Conservation (phyloP, 2,113 vertebrate genomes). For the Rhizomys pruinosus region DNA sequence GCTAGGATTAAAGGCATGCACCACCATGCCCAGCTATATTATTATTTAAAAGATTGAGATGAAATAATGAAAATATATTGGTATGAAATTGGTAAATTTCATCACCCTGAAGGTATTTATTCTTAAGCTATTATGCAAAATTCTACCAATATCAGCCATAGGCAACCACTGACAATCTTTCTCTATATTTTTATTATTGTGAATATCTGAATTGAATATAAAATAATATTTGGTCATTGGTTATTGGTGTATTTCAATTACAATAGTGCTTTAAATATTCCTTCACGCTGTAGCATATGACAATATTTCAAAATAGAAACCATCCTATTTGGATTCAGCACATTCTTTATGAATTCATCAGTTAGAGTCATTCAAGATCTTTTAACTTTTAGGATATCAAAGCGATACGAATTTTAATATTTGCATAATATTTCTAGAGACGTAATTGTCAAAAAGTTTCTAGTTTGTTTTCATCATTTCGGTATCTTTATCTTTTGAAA, state of each 20-base stretch:
- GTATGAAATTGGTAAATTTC: background rate
- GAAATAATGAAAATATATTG: background rate
- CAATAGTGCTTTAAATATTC: background rate
- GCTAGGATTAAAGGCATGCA: no score
- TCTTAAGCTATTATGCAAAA: background rate
- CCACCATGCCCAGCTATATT: no score
- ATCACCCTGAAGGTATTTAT: background rate
- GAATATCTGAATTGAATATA: background rate
- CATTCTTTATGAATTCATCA: background rate
- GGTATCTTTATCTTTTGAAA: background rate
- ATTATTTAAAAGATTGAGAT: background rate
- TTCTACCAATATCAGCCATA: no score
- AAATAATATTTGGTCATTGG: no score
- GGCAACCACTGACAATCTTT: background rate
- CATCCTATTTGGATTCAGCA: background rate
- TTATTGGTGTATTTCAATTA: background rate
- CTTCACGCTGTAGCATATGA: no score
- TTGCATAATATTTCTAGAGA: background rate
- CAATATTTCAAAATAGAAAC: background rate
- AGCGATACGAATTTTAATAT: background rate
- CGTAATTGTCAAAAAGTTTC: slow-evolving; percentile 5
- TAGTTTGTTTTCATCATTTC: background rate
- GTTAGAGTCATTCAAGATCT: background rate
- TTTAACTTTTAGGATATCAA: background rate
- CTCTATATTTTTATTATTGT: background rate